A percentile compares a stretch with the other conserved stretches of the same genome.
Conservation (phyloP, 2,888 invertebrate genomes). For the Lasioglossum vierecki region DNA sequence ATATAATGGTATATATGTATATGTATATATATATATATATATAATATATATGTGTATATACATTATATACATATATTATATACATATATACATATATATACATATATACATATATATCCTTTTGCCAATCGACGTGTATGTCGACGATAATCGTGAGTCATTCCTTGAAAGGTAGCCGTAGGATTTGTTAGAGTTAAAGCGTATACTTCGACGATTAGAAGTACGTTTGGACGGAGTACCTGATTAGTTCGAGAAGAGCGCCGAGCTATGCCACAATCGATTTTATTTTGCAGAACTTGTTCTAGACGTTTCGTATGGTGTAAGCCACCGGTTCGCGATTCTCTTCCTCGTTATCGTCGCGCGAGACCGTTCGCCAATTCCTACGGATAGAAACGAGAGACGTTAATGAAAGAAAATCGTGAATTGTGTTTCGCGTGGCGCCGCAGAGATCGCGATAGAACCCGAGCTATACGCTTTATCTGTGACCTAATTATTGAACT, state of each 20-base stretch:
- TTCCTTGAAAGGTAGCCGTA: conserved; percentile 67
- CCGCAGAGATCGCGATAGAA: conserved; percentile 4
- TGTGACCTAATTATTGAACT: conserved; percentile 43
- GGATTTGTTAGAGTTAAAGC: conserved; percentile 32
- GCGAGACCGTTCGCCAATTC: background rate
- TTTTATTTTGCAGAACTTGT: conserved; percentile 10
- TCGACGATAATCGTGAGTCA: conserved; percentile 60
- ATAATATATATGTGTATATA: background rate
- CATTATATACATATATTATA: no score
- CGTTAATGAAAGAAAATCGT: background rate
- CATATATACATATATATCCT: background rate
- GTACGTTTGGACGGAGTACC: conserved; percentile 35
- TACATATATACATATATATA: no score
- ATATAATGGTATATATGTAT: no score
- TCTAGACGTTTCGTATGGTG: background rate
- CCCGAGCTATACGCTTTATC: conserved; percentile 46
- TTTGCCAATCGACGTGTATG: conserved; percentile 31
- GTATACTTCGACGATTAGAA: conserved; percentile 37
- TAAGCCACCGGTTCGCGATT: background rate
- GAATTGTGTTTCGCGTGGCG: background rate
- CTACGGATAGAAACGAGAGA: background rate
- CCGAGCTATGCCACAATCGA: conserved; percentile 2
- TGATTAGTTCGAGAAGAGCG: conserved; percentile 38
- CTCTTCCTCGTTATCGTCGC: background rate
- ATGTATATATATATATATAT: no score